A percentile compares a stretch with the other conserved stretches of the same genome.
phyloP scores from a whole-genome alignment of 2,113 vertebrate species.

The Andinoacara biseriatus region DNA sequence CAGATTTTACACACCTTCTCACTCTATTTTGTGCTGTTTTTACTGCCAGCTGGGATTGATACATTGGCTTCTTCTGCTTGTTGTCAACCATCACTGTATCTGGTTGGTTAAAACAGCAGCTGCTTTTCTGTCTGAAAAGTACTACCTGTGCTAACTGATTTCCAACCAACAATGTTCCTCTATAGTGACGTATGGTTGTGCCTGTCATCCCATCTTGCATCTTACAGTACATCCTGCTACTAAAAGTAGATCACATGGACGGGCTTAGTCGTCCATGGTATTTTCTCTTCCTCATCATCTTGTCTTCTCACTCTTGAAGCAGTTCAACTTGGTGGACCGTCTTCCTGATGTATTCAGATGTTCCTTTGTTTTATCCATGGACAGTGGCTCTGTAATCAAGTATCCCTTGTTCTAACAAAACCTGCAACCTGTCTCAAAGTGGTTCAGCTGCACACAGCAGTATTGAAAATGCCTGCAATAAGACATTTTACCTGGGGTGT shows the following conservation, averaged over 20 bases:
- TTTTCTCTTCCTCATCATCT: neutral
- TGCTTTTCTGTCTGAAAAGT: no score
- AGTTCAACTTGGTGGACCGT: neutral
- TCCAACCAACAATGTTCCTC: rapidly evolving
- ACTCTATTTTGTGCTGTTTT: neutral
- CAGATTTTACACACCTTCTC: neutral
- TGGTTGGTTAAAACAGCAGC: no score
- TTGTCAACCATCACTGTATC: no score
- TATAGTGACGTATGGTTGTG: rapidly evolving
- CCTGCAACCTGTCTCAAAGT: no score
- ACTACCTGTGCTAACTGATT: neutral
- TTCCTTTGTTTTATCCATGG: neutral
- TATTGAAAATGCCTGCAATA: neutral
- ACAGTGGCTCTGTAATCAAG: neutral
- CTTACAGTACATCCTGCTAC: neutral
- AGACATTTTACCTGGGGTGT: rapidly evolving
- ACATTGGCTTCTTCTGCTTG: neutral
- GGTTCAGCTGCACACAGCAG: neutral
- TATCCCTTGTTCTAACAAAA: neutral
- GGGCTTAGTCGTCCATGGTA: neutral
- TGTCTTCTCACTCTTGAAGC: neutral
- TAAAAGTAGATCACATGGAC: neutral
- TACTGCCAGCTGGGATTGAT: neutral
- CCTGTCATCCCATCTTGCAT: neutral
- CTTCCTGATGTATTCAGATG: neutral